Percentiles rank a stretch among this genome's conserved stretches.
Conservation (phyloP, 2,797 vertebrate species). For the Vespertilio murinus region DNA sequence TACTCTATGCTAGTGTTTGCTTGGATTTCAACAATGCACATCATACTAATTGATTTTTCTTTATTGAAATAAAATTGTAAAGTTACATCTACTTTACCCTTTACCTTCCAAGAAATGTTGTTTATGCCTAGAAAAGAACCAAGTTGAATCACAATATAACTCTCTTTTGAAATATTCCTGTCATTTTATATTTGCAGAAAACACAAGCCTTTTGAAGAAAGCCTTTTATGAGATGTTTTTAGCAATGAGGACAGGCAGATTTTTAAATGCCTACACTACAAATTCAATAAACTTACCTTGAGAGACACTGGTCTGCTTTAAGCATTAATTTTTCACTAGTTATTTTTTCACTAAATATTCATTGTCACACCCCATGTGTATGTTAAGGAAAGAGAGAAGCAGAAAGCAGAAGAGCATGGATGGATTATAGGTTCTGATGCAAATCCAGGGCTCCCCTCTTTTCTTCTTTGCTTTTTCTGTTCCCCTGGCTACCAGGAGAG, state of each 20-base stretch:
- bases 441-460: background rate
- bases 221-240: background rate
- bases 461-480: background rate
- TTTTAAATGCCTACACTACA: constrained; percentile 19
- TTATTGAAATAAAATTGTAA: constrained; percentile 58
- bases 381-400: background rate
- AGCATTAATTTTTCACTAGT: background rate
- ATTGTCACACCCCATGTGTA: background rate
- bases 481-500: background rate
- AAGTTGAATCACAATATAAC: background rate
- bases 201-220: background rate
- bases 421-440: no score
- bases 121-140: background rate
- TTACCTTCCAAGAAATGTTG: background rate
- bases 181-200: background rate
- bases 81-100: constrained; percentile 49
- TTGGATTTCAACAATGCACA: constrained; percentile 54
- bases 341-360: background rate
- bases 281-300: background rate
- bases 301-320: background rate
- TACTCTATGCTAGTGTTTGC: constrained; percentile 60
- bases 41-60: constrained; percentile 62
- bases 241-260: background rate
- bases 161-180: background rate
- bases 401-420: background rate